A percentile compares a stretch with the other conserved stretches of the same genome.
Evolutionary conservation across 1,140 invertebrate species (phyloP).

Genomic region (Rhyacophila brunnea): DNA sequence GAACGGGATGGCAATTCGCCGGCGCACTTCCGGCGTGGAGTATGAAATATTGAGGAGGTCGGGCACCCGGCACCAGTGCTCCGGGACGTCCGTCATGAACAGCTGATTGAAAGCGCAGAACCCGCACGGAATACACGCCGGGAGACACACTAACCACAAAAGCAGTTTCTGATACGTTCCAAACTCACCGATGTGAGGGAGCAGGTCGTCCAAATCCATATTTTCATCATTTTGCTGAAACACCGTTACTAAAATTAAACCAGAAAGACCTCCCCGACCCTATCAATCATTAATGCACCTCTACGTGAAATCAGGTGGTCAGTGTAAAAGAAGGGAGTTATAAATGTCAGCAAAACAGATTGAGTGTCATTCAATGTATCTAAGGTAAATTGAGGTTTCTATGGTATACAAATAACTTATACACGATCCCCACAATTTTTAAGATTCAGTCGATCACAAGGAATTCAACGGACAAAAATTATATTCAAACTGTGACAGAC

Average conservation of each 20-base stretch:
- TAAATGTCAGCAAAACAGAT: too few relatives aligned
- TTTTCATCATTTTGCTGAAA: neutral
- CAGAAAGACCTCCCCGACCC: neutral
- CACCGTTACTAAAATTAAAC: neutral
- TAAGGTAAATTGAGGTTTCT: too few relatives aligned
- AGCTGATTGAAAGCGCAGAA: constrained; percentile 90
- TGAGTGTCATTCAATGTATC: too few relatives aligned
- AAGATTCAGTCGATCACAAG: too few relatives aligned
- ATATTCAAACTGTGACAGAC: too few relatives aligned
- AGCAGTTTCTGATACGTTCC: constrained; percentile 83
- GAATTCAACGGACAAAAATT: too few relatives aligned
- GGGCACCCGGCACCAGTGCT: constrained; percentile 78
- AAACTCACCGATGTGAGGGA: constrained; percentile 84
- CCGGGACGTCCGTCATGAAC: constrained; percentile 79
- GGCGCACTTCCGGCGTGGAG: constrained; percentile 59
- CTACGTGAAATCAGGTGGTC: too few relatives aligned
- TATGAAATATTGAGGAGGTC: constrained; percentile 54
- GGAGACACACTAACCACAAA: constrained; percentile 82
- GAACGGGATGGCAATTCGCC: constrained; percentile 64
- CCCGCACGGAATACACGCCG: constrained; percentile 84
- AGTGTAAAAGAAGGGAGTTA: too few relatives aligned
- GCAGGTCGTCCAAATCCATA: constrained; percentile 76
- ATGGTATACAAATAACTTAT: too few relatives aligned
- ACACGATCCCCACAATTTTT: too few relatives aligned
- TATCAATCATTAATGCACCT: too few relatives aligned